Conservation (phyloP, 2,888 invertebrate species). For the Craniophora ligustri region DNA sequence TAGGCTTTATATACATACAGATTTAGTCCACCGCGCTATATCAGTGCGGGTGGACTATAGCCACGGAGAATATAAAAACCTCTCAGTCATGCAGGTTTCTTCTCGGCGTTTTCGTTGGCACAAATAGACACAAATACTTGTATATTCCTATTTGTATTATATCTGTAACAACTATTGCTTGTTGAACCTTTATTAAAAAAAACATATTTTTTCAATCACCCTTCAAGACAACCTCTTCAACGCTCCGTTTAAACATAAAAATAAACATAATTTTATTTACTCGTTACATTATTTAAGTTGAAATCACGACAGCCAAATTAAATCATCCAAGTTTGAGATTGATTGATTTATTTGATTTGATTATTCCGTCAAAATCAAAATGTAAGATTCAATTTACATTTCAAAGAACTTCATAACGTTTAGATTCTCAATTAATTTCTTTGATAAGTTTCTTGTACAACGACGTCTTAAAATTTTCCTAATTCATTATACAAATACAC, state of each 20-base stretch:
- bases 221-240: constrained; percentile 14
- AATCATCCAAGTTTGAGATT: constrained; percentile 41
- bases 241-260: constrained; percentile 6
- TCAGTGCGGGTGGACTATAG: no score
- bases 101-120: no score
- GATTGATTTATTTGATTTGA: constrained; percentile 52
- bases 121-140: no score
- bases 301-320: constrained; percentile 34
- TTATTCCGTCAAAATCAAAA: constrained; percentile 49
- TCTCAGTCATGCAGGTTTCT: no score
- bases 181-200: no score
- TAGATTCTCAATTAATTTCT: constrained; percentile 31
- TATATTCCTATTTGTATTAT: no score
- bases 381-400: constrained; percentile 39
- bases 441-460: constrained; percentile 40
- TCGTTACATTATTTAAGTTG: constrained; percentile 26
- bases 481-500: constrained; percentile 24
- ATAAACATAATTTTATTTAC: constrained; percentile 31
- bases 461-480: constrained; percentile 31
- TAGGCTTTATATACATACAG: no score
- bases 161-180: no score
- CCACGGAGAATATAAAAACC: no score
- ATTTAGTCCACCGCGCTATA: no score
- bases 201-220: constrained; percentile 3
- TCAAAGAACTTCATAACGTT: constrained; percentile 32